Evolutionary conservation across 1,140 invertebrate genomes (phyloP), one percentile per base, ranked within the genome.

Genomic region (Pseudomyrmex dendroicus): DNA sequence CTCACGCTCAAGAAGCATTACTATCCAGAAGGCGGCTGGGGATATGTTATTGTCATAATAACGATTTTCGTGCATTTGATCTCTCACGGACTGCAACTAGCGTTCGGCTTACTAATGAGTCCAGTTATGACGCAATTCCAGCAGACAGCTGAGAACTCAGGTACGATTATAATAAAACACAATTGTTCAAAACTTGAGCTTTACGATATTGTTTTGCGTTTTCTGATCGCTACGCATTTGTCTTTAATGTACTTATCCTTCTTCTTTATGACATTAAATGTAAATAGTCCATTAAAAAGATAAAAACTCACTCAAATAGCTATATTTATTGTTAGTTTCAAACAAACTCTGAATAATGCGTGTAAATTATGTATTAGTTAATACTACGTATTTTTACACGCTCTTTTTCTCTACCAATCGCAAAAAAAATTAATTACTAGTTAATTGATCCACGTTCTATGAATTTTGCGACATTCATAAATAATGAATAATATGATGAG

Each of bases 21-120:
- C 92, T 97, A 97, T 92, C 97, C 97, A 1, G 97, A 97, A 90
- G 97, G 96, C 2, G 96, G 96, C 4, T 98, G 97, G 97, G 97
- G 97, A 3, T 97, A 96, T 96, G 96, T 96, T 52, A 95, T 97
- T 17, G 94, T 96, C 1, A 93, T 94, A 2, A 96, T 96, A 50
- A 95, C 96, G 2, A 94, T 96, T 56, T 88, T 96, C 7, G 95
- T 96, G 48, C 96, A 96, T 77, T 88, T 96, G 13, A 92, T 97
- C 48, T 96, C 95, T 73, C 95, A 96, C 84, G 96, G 96, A n/a
- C 84, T 96, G 46, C 96, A 96, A 86, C 92, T 96, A 73, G 95
- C 95, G 44, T 93, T 94, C 17, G 95, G 95, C 12, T 90, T 93
- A 9, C 85, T 95, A 20, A 89, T 94, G 20, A 66, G 90, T 2